Evolutionary conservation across 2,797 vertebrate species (phyloP).

Genomic region (Graptemys geographica): DNA sequence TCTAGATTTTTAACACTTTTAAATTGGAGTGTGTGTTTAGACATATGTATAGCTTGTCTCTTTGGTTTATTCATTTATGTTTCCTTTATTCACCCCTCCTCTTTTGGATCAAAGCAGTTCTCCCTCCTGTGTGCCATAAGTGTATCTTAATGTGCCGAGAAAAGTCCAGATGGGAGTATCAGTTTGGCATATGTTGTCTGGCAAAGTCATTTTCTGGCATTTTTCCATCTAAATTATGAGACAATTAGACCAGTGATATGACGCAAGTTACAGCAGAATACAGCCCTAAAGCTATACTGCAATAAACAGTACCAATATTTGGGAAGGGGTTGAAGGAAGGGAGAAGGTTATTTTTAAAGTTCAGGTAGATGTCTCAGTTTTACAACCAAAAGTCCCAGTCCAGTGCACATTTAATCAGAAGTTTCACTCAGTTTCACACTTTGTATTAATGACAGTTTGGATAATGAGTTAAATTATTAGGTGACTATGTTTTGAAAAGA

Average conservation of each 20-base stretch:
- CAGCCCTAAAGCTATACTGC: not conserved
- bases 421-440: not conserved
- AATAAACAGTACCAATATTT: not conserved
- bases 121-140: conserved; percentile 21
- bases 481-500: not conserved
- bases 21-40: not conserved
- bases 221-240: conserved; percentile 11
- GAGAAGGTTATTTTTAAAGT: not conserved
- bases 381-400: not conserved
- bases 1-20: not conserved
- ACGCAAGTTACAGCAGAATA: not conserved
- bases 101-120: conserved; percentile 5
- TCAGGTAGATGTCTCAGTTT: not conserved
- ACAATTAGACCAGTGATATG: conserved; percentile 5
- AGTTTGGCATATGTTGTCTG: conserved; percentile 37
- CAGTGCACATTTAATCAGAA: not conserved
- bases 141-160: conserved; percentile 33
- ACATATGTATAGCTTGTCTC: not conserved
- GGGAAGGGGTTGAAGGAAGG: not conserved
- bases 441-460: not conserved
- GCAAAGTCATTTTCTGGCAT: conserved; percentile 29
- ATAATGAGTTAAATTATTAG: not conserved
- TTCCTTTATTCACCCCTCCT: not conserved
- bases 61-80: not conserved
- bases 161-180: conserved; percentile 15